A percentile compares a stretch with the other conserved stretches of the same genome.
Evolutionary conservation across 2,888 invertebrate genomes (phyloP).

Genomic region (Zhuqinia jingwanae): DNA sequence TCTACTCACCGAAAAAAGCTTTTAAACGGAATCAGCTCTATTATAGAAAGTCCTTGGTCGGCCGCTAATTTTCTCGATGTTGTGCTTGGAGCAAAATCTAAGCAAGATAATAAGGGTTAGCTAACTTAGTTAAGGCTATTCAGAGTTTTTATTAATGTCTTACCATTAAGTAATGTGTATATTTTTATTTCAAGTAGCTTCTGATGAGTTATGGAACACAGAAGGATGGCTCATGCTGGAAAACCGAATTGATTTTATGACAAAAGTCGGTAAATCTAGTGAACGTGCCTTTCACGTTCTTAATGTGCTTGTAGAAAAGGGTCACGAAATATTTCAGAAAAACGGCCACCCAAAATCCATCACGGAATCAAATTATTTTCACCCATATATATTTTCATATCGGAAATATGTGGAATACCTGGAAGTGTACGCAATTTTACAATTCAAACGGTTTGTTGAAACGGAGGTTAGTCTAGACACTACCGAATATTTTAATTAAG

Average conservation of each 20-base stretch:
- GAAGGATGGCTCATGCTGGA: conserved; percentile 73
- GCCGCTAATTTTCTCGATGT: neutral
- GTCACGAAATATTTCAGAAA: conserved; percentile 24
- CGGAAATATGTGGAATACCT: conserved; percentile 62
- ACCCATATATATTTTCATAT: conserved; percentile 50
- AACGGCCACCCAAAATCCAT: neutral
- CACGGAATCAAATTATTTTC: neutral
- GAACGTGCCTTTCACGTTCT: conserved; percentile 47
- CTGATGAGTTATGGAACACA: conserved; percentile 55
- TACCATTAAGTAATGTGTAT: too few relatives aligned
- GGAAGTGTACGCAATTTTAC: conserved; percentile 51
- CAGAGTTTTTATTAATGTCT: neutral
- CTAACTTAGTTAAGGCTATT: too few relatives aligned
- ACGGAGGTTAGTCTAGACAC: conserved; percentile 39
- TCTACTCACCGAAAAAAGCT: neutral
- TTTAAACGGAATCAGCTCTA: conserved; percentile 15
- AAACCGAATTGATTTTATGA: conserved; percentile 58
- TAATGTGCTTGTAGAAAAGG: conserved; percentile 46
- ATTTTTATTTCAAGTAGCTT: conserved; percentile 26
- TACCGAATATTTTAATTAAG: too few relatives aligned
- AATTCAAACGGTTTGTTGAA: conserved; percentile 12
- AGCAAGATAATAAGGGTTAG: conserved; percentile 5
- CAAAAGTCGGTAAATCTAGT: neutral
- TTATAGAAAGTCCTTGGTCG: conserved; percentile 49
- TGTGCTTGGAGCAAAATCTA: neutral